These are phyloP conservation scores for Steatornis caripensis DNA, from an alignment of 2,113 vertebrate species.

Conservation along the genomic window DNA sequence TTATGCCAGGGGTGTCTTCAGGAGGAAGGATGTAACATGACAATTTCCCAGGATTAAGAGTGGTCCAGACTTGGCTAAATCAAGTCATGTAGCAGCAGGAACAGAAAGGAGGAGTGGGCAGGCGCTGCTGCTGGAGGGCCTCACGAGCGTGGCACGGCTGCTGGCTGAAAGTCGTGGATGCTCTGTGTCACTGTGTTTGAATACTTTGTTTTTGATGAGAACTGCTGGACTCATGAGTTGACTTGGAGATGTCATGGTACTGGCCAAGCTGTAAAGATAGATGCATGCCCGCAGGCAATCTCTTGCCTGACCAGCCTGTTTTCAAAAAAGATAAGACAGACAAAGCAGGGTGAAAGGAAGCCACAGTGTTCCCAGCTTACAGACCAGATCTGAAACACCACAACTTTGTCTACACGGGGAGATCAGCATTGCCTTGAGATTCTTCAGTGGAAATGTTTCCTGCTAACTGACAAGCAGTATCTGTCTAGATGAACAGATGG, in stretches of 20 bases:
- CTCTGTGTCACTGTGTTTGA: neutral
- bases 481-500: slow-evolving; percentile 55
- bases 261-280: neutral
- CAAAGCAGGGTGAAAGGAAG: neutral
- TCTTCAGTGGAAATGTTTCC: slow-evolving; percentile 17
- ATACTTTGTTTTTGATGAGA: neutral
- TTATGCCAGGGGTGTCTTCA: neutral
- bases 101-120: neutral
- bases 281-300: neutral
- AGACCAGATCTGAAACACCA: neutral
- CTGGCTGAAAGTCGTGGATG: neutral
- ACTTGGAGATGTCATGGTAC: neutral
- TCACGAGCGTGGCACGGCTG: fast-evolving
- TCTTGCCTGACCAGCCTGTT: neutral
- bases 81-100: neutral
- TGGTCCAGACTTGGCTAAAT: neutral
- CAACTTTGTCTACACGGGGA: neutral
- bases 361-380: neutral
- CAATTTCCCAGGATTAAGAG: neutral
- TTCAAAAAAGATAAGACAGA: neutral
- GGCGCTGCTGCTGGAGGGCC: fast-evolving
- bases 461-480: slow-evolving; percentile 8
- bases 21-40: neutral
- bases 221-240: neutral
- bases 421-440: neutral